Evolutionary conservation across 37 sponge, comb jelly and placozoan genomes (phyloP).

Genomic region (Hexactinellida sp.): DNA sequence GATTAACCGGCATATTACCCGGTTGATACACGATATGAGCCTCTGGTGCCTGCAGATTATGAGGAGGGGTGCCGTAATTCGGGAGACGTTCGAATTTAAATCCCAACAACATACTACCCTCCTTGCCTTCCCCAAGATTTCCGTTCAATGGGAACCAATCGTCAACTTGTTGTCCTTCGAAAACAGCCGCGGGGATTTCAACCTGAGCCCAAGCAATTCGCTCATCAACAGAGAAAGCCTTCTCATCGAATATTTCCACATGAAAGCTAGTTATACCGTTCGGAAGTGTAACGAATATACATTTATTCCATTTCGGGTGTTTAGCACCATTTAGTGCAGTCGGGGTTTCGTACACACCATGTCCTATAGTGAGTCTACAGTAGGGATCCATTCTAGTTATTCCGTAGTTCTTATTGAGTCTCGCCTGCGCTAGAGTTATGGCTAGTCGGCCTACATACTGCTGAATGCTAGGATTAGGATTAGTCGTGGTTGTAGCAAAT

Average conservation of each 20-base stretch:
- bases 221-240: slow-evolving; percentile 58
- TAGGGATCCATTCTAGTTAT: slow-evolving; percentile 93
- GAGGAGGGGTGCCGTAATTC: neutral
- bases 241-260: slow-evolving; percentile 81
- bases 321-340: slow-evolving; percentile 80
- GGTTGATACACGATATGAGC: neutral
- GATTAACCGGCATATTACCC: neutral
- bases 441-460: slow-evolving; percentile 2
- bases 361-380: slow-evolving; percentile 81
- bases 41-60: neutral
- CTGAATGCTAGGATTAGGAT: neutral
- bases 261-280: slow-evolving; percentile 53
- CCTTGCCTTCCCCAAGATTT: slow-evolving; percentile 79
- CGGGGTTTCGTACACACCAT: slow-evolving; percentile 78
- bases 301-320: slow-evolving; percentile 92
- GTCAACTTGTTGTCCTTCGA: slow-evolving; percentile 74
- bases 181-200: slow-evolving; percentile 54
- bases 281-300: slow-evolving; percentile 43
- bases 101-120: slow-evolving; percentile 56
- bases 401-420: slow-evolving; percentile 81
- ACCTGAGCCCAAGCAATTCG: slow-evolving; percentile 83
- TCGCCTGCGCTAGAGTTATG: slow-evolving; percentile 40
- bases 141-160: slow-evolving; percentile 93
- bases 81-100: slow-evolving; percentile 14
- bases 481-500: neutral